A percentile compares a stretch with the other conserved stretches of the same genome.
Conservation (phyloP, 2,797 vertebrate genomes). For the Arctocebus calabarensis region DNA sequence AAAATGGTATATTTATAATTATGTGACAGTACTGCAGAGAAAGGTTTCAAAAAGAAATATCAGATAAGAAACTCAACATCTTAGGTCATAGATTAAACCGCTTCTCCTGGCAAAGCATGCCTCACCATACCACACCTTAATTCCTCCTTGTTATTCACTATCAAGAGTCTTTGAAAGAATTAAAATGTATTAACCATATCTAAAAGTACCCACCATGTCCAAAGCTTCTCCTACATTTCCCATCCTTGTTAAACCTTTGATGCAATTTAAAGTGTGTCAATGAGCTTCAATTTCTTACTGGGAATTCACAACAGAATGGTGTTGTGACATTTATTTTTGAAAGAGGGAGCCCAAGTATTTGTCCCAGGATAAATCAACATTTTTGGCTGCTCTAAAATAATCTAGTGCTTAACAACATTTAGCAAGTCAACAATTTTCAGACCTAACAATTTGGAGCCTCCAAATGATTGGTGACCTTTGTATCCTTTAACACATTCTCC, state of each 20-base stretch:
- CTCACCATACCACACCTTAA: background rate
- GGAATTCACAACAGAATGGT: slow-evolving; percentile 28
- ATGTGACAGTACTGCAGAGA: background rate
- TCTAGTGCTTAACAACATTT: slow-evolving; percentile 32
- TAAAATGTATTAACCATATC: slow-evolving; percentile 43
- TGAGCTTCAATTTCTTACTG: slow-evolving; percentile 38
- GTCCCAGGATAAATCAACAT: background rate
- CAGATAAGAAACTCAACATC: background rate
- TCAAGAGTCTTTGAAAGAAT: slow-evolving; percentile 55
- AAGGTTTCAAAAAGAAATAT: background rate
- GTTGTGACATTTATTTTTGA: slow-evolving; percentile 57
- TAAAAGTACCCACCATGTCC: background rate
- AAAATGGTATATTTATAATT: background rate
- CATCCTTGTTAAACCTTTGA: slow-evolving; percentile 42
- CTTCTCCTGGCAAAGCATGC: background rate
- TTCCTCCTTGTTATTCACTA: slow-evolving; percentile 46
- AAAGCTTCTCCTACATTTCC: slow-evolving; percentile 38
- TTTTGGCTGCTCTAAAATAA: slow-evolving; percentile 52
- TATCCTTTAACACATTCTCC: background rate
- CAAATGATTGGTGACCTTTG: background rate
- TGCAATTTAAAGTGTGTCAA: slow-evolving; percentile 55
- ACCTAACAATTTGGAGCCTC: background rate
- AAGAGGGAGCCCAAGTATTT: background rate
- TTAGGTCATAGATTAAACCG: background rate
- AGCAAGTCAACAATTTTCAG: slow-evolving; percentile 32